Evolutionary conservation across 2,888 invertebrate genomes (phyloP), one percentile per base, ranked within the genome.

Genomic region (Hyppa rectilinea): DNA sequence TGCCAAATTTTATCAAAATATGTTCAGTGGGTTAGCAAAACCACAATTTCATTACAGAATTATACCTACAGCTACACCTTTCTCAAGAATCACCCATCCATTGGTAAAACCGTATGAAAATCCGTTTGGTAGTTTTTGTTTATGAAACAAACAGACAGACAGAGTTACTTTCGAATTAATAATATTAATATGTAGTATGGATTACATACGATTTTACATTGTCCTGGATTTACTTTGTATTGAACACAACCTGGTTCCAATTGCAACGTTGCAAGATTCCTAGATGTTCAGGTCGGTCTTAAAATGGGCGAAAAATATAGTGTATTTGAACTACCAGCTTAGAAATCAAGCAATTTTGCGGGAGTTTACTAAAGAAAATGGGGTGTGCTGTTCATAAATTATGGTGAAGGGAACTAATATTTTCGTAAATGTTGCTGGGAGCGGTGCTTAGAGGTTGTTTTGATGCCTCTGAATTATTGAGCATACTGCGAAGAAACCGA

Each of bases 271-370:
- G 38, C 29, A 64, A 31, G 20, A 40, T 50, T 49, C 50, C 23
- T 12, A 12, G 60, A 43, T 55, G n/a, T 47, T 43, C 50, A 45
- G 31, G 12, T 63, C 49, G 31, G n/a, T 64, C 47, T 67, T 71
- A 49, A 52, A 81, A 79, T 81, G 71, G 78, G 52, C 56, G 71
- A 81, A 81, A 79, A 79, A 71, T 53, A 81, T 56, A 71, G 78
- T 58, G 45, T 79, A 77, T 79, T 79, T 79, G 78, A 77, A 53
- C 43, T 67, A 53, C 62, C 52, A 56, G 59, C 49, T 59, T 34
- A 66, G 55, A 49, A 60, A 77, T 77, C 66, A 52, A 60, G 81
- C 66, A 81, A 71, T 79, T n/a, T 78, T 71, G 56, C n/a, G 10
- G 36, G 50, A 50, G 59, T 65, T 75, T 80, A 74, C 80, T 52